A percentile compares a stretch with the other conserved stretches of the same genome.
Conservation (phyloP, 2,113 vertebrate genomes). For the Pristiophorus japonicus region DNA sequence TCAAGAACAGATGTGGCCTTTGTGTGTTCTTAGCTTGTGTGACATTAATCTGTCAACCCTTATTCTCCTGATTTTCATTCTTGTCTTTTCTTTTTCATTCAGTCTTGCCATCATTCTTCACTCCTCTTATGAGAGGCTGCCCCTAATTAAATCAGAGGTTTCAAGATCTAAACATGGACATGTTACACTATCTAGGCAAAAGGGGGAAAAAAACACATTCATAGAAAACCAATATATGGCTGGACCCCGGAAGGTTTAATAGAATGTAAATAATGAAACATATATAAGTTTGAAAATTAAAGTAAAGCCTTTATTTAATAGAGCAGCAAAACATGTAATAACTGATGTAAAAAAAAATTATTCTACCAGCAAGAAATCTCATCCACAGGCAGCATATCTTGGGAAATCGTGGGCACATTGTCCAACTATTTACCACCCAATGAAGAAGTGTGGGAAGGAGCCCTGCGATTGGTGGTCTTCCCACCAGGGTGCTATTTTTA, state of each 20-base stretch:
- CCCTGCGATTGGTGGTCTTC: not conserved
- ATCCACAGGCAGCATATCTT: not conserved
- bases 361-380: not conserved
- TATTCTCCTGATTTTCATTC: conserved; percentile 44
- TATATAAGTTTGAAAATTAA: not conserved
- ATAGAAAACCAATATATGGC: not conserved
- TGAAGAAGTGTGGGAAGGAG: not conserved
- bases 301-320: not conserved
- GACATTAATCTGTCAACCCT: conserved; percentile 52
- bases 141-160: conserved; percentile 44
- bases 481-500: not conserved
- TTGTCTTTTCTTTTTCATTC: too few relatives aligned
- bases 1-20: not conserved
- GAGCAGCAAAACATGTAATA: not conserved
- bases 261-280: not conserved
- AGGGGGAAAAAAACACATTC: not conserved
- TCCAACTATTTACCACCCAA: not conserved
- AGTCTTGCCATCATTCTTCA: conserved; percentile 44
- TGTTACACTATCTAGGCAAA: conserved; percentile 18
- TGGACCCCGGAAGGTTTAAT: not conserved
- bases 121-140: conserved; percentile 46
- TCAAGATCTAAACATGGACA: conserved; percentile 32
- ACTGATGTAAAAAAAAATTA: not conserved
- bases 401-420: not conserved
- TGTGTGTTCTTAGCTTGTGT: conserved; percentile 40